Conservation (phyloP, 2,797 vertebrate species). For the Heterohyrax brucei region DNA sequence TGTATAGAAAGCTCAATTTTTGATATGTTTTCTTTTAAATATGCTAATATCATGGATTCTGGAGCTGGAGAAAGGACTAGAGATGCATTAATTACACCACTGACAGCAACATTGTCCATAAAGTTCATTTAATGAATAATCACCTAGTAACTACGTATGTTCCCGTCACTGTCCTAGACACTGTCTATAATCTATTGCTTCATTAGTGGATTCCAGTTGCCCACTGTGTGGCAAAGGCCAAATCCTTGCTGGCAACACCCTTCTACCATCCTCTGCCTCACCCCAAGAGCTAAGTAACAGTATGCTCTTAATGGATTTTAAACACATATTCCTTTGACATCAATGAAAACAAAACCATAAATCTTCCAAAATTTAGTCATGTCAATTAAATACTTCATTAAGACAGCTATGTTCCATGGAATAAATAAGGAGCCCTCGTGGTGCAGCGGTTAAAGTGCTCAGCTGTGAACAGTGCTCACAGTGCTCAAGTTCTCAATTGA, state of each 20-base stretch:
- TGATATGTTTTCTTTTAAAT: background rate
- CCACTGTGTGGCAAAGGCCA: constrained; percentile 7
- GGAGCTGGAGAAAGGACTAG: background rate
- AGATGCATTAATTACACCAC: background rate
- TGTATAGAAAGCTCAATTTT: background rate
- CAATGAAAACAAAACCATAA: background rate
- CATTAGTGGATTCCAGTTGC: constrained; percentile 38
- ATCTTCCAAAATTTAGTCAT: constrained; percentile 37
- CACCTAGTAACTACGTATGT: constrained; percentile 48
- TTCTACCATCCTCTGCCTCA: background rate
- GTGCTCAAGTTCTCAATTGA: no score
- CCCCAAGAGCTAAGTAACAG: background rate
- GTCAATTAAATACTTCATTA: constrained; percentile 38
- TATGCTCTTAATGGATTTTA: background rate
- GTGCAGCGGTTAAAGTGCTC: no score
- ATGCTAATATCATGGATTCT: constrained; percentile 27
- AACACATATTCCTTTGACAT: constrained; percentile 12
- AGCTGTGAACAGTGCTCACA: no score
- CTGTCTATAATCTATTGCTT: constrained; percentile 12
- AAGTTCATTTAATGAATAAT: constrained; percentile 39
- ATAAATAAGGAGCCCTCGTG: constrained; percentile 9
- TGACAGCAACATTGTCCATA: background rate
- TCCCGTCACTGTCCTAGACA: background rate
- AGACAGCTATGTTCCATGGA: constrained; percentile 1
- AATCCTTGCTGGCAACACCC: background rate